Conservation (phyloP, 2,888 invertebrate genomes). For the Trachelus troglodyta region DNA sequence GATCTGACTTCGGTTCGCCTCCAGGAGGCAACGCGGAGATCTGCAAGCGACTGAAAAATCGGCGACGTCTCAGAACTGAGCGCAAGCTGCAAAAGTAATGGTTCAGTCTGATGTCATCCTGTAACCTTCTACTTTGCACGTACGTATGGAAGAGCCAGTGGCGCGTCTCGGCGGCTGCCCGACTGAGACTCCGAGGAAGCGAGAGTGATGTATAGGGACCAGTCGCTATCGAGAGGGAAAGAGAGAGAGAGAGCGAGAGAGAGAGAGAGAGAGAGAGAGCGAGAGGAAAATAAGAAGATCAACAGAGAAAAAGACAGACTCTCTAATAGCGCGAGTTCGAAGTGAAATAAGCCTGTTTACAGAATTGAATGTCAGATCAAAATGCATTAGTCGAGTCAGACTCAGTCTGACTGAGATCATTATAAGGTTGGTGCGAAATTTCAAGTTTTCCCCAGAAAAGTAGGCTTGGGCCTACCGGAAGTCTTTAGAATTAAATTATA, state of each 20-base stretch:
- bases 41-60: not conserved
- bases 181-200: not conserved
- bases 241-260: not conserved
- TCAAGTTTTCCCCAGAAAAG: not conserved
- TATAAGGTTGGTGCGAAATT: not conserved
- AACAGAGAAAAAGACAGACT: conserved; percentile 19
- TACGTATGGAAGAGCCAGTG: conserved; percentile 17
- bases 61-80: not conserved
- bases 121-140: conserved; percentile 50
- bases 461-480: not conserved
- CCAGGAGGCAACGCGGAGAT: not conserved
- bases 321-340: not conserved
- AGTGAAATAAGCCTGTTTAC: not conserved
- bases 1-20: not conserved
- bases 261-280: not conserved
- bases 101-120: conserved; percentile 43
- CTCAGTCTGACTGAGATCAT: not conserved
- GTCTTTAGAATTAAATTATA: not conserved
- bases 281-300: conserved; percentile 17
- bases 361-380: not conserved
- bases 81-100: conserved; percentile 30
- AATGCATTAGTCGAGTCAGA: not conserved
- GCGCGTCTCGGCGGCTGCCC: not conserved
- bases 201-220: not conserved
- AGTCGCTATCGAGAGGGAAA: not conserved